Conservation (phyloP, 2,113 vertebrate species). For the Arizona elegans region DNA sequence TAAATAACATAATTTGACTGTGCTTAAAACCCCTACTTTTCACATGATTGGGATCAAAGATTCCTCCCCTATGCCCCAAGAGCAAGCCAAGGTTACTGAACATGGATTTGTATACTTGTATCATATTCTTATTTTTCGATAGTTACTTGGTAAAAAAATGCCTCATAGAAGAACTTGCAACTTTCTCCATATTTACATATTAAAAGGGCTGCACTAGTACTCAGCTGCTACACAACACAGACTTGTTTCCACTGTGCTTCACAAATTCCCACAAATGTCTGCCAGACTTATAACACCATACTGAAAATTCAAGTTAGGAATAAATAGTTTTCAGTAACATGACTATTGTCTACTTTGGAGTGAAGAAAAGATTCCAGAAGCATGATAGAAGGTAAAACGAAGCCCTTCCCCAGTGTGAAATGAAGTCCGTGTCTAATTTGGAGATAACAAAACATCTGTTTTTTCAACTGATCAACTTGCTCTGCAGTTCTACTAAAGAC, state of each 20-base stretch:
- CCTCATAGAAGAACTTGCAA: constrained; percentile 6
- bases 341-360: constrained; percentile 46
- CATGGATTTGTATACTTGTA: not conserved
- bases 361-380: constrained; percentile 56
- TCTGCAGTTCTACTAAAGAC: constrained; percentile 49
- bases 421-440: constrained; percentile 61
- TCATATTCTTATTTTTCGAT: constrained; percentile 23
- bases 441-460: constrained; percentile 64
- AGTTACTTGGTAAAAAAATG: constrained; percentile 18
- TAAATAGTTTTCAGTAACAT: constrained; percentile 45
- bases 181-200: constrained; percentile 17
- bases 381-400: constrained; percentile 62
- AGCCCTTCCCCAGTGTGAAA: constrained; percentile 52
- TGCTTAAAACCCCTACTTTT: constrained; percentile 38
- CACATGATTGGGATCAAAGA: constrained; percentile 43
- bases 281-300: constrained; percentile 32
- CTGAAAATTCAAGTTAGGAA: constrained; percentile 49
- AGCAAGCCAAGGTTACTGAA: constrained; percentile 25
- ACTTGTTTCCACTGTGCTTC: constrained; percentile 25
- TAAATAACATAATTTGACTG: constrained; percentile 43
- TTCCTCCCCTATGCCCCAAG: constrained; percentile 1
- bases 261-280: constrained; percentile 53
- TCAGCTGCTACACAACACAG: not conserved
- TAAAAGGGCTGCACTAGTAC: not conserved
- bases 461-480: constrained; percentile 49